A percentile compares a stretch with the other conserved stretches of the same genome.
These are phyloP conservation scores for Bombylius discolor DNA, from an alignment of 2,888 invertebrate genomes.

Conservation along the genomic window DNA sequence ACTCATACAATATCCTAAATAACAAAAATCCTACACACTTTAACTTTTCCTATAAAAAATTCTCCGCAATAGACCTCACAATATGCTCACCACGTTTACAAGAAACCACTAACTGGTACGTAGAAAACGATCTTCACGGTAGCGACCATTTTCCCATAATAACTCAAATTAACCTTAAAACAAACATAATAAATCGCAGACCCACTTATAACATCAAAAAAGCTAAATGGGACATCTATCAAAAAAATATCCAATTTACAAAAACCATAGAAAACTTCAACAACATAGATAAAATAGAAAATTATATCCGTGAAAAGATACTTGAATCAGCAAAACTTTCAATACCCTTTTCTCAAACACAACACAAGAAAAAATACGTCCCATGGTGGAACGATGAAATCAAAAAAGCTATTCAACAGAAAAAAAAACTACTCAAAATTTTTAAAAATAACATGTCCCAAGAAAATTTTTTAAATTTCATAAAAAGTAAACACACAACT, in stretches of 20 bases:
- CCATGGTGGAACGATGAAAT: background rate
- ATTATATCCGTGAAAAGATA: background rate
- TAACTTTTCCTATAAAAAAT: background rate
- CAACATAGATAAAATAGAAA: background rate
- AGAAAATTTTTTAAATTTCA: no score
- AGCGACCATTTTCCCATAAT: slow-evolving; percentile 5
- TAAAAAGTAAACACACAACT: no score
- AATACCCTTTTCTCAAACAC: no score
- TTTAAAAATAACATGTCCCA: no score
- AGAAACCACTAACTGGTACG: slow-evolving; percentile 1
- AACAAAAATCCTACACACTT: slow-evolving; percentile 1
- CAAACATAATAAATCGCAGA: background rate
- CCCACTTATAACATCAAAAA: background rate
- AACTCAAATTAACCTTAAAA: background rate
- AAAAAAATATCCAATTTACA: background rate
- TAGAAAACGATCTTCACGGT: slow-evolving; percentile 1
- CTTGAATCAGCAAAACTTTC: background rate
- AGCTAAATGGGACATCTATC: background rate
- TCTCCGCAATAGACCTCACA: background rate
- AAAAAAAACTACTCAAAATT: background rate
- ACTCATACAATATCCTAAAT: slow-evolving; percentile 1
- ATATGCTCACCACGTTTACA: background rate
- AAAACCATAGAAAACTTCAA: background rate
- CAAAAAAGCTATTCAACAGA: background rate
- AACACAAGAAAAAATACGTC: background rate